Base-by-base conservation (phyloP, 2,113 vertebrate species). In the Oceanites oceanicus region DNA sequence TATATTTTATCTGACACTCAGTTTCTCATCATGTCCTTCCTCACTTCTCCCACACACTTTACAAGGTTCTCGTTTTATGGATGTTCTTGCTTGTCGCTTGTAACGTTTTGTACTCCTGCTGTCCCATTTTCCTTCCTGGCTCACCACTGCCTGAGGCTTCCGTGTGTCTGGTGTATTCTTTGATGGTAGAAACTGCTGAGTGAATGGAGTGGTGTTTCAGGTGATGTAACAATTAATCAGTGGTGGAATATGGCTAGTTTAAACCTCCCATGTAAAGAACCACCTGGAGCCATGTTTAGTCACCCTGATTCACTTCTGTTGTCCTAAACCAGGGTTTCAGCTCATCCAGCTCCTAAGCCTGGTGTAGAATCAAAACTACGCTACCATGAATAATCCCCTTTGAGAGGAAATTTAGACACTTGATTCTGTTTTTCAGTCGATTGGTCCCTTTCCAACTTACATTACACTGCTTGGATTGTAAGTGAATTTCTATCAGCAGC, bases 401-500 rank as follows among this genome's bases (percentile, higher is more conserved):
- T 56, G 62, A 68, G 84, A 82, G 26, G n/a, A 83, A 93, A 83
- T 90, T 74, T 53, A 83, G 88, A n/a, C 19, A 44, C 38, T 83
- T 76, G 75, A 53, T 93, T 91, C 55, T 86, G 40, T 49, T 93
- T 95, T 96, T 93, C 62, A 67, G 63, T 86, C 12, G 3, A 67
- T 71, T 86, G 59, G 44, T 92, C 79, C 36, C 82, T 88, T 86
- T 93, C 55, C 40, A 63, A 63, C 25, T 92, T 71, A 86, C 53
- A 83, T 94, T 88, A 88, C 55, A 73, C n/a, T 88, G 82, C 49
- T 55, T 94, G 71, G 82, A 73, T 71, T 92, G 47, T 77, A 86
- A 78, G 80, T 86, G 82, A 77, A 88, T 94, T 96, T 95, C 75
- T 80, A 84, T 44, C 40, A 88, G 58, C 65, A 80, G 56, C 68